Percentiles rank a stretch among this genome's conserved stretches.
Evolutionary conservation across 92 coral and sea anemone genomes (phyloP).

Genomic region (Zoanthus sansibaricus): DNA sequence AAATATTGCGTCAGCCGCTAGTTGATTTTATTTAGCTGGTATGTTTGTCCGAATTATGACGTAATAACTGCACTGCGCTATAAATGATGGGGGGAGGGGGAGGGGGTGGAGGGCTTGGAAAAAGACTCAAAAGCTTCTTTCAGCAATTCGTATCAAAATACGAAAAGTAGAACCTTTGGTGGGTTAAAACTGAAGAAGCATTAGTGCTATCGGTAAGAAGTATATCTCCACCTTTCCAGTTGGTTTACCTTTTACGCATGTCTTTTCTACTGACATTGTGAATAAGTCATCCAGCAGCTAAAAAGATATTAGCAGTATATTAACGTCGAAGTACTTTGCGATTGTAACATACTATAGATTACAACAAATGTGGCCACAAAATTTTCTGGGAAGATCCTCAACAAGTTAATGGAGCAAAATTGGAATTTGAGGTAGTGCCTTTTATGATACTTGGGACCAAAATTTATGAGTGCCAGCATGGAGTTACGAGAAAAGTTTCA

Average conservation of each 20-base stretch:
- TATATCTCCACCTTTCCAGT: background rate
- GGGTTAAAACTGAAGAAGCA: background rate
- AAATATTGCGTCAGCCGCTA: too few relatives aligned
- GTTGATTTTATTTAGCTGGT: too few relatives aligned
- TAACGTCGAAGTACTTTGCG: background rate
- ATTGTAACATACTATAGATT: constrained; percentile 9
- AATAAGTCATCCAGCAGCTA: background rate
- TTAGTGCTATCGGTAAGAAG: background rate
- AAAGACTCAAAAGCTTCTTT: background rate
- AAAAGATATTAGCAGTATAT: background rate
- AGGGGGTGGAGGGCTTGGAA: background rate
- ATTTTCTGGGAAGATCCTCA: constrained; percentile 45
- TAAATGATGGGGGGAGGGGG: too few relatives aligned
- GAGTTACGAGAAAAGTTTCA: background rate
- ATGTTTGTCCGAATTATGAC: too few relatives aligned
- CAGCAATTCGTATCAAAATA: background rate
- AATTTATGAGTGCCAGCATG: constrained; percentile 44
- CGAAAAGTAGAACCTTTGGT: background rate
- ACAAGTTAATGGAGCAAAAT: constrained; percentile 18
- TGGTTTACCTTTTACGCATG: background rate
- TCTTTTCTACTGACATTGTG: background rate
- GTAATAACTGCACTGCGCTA: too few relatives aligned
- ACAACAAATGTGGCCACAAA: constrained; percentile 18
- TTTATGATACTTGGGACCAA: constrained; percentile 44
- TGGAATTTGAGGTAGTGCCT: constrained; percentile 43